Conservation (phyloP, 1,140 invertebrate species). For the Bilobella aurantiaca region DNA sequence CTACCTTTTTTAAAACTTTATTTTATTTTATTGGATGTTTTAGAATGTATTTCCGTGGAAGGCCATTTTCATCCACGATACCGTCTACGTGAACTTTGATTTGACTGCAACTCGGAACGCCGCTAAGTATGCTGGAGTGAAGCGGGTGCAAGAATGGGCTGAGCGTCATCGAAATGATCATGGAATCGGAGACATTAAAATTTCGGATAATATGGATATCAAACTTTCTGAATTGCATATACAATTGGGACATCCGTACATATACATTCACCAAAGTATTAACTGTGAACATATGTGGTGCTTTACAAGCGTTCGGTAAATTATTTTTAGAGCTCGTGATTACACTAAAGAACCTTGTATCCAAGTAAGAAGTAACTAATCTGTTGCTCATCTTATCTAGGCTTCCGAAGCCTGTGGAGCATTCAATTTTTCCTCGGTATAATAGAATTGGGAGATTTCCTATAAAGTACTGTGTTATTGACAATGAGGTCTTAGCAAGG, state of each 20-base stretch:
- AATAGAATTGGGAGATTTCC: background rate
- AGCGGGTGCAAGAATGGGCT: background rate
- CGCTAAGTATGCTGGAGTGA: background rate
- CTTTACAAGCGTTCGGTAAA: slow-evolving; percentile 58
- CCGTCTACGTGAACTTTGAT: slow-evolving; percentile 12
- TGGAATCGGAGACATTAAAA: background rate
- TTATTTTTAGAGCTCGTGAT: too few relatives aligned
- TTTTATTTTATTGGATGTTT: too few relatives aligned
- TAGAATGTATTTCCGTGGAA: background rate
- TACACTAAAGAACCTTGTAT: too few relatives aligned
- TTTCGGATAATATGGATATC: slow-evolving; percentile 11
- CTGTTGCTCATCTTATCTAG: too few relatives aligned
- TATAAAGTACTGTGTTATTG: slow-evolving; percentile 16
- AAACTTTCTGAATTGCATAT: slow-evolving; percentile 17
- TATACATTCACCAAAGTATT: slow-evolving; percentile 72
- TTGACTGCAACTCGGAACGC: too few relatives aligned
- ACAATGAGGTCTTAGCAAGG: slow-evolving; percentile 39
- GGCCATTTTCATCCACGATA: slow-evolving; percentile 18
- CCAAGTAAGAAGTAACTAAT: too few relatives aligned
- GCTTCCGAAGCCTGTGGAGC: background rate
- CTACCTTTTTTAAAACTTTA: too few relatives aligned
- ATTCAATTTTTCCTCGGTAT: background rate
- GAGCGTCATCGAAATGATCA: background rate
- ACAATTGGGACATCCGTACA: slow-evolving; percentile 60
- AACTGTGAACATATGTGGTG: slow-evolving; percentile 75